Evolutionary conservation across 2,797 vertebrate species (phyloP), one percentile per base, ranked within the genome.

Genomic region (Peromyscus melanophrys): DNA sequence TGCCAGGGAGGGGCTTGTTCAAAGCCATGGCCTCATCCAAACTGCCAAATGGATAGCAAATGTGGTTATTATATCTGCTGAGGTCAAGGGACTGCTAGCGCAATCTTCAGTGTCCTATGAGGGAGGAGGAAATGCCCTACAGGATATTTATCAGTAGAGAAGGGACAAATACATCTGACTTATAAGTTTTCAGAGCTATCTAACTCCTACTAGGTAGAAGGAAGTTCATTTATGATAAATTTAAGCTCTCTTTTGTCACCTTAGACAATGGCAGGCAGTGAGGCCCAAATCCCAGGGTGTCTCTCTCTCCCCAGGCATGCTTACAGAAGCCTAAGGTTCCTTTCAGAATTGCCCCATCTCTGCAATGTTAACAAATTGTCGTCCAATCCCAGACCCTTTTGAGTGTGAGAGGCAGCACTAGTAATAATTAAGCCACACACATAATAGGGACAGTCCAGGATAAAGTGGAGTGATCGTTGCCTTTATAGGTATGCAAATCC

Each of bases 131-230:
- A 95, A 83, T 65, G 80, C 31, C 85, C 46, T 52, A 13, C 12
- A 43, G 43, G 43, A n/a, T n/a, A 52, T 4, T 0, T 71, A 69
- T 94, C 67, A 69, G 34, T 13, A 86, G 81, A 81, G 8, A 93
- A 34, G 40, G 29, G 80, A 81, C 57, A 87, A 75, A 6, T 80
- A 11, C 31, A 46, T 67, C 55, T 73, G 67, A 90, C 71, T 87
- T 94, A 65, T 90, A 95, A 83, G 94, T 92, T 96, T 94, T 67
- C 77, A 95, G 85, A 77, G 57, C 46, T 4, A 19, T 86, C 43
- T 65, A 92, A 89, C 17, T 90, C 40, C 75, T 61, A 31, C 67
- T 92, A 93, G 61, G 40, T n/a, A 94, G 27, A 92, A 89, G 71
- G 85, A 16, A 55, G 61, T 88, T 85, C 23, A 43, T 83, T 67